Base-by-base conservation (phyloP, 2,113 vertebrate genomes). In the Phalacrocorax brasilianus region DNA sequence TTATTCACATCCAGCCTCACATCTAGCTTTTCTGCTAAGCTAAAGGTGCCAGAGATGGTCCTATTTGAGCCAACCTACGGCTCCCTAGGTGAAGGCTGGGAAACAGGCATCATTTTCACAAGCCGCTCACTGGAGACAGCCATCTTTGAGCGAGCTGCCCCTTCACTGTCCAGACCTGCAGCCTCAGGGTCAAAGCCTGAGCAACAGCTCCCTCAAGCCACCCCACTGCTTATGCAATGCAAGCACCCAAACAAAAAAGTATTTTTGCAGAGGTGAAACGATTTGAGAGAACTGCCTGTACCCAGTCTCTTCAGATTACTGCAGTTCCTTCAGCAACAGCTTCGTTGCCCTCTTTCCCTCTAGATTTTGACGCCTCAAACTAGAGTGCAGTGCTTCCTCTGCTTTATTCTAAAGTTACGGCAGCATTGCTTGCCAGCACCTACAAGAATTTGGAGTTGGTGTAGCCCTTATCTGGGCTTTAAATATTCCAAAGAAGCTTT, bases 1-100 rank as follows among this genome's bases (percentile, higher is more conserved):
- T 83, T 95, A 91, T 94, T 95, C 82, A 92, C 19, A 72, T 68
- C 81, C 85, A 89, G 88, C 55, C 68, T 82, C 78, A 72, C 28
- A 74, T 12, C 14, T 35, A 63, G 75, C 55, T 88, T 88, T 95
- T 90, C 52, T 44, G 72, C 61, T 67, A 47, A 59, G 65, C 56
- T 92, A 52, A 81, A 68, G 33, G 63, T 30, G 78, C 8, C 7
- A 3, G 67, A 53, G 71, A 53, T 21, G 11, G 67, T 45, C 50
- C n/a, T 32, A 35, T 82, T 58, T 42, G 38, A 88, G 53, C 58
- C 58, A 82, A 47, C 49, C 47, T 59, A 38, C 1, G 1, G 58
- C 11, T 85, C 61, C 53, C 24, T 18, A 63, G 47, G 38, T 40
- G 58, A 83, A 67, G 35, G 55, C 59, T 71, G 67, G 33, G 23